Conservation (phyloP, 1,140 invertebrate species). For the Metaphire vulgaris region DNA sequence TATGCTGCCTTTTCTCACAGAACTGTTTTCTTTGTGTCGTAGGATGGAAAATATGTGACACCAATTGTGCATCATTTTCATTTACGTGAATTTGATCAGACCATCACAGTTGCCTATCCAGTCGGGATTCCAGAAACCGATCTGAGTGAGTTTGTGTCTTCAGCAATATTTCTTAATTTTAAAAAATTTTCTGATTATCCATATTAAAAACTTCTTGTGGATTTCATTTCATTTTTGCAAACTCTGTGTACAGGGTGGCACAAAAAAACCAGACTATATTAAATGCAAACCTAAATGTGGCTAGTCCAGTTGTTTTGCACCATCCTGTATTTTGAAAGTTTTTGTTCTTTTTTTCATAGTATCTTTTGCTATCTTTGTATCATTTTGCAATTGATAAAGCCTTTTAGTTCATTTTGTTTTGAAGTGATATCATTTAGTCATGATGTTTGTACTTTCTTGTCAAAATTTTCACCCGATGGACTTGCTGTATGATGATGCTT, state of each 20-base stretch:
- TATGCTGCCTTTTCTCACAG: too few relatives aligned
- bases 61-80: conserved; percentile 63
- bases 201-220: conserved; percentile 32
- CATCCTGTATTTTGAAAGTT: neutral
- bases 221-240: conserved; percentile 31
- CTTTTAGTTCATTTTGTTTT: too few relatives aligned
- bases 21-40: too few relatives aligned
- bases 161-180: conserved; percentile 2
- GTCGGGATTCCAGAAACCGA: conserved; percentile 53
- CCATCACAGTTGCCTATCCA: conserved; percentile 66
- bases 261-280: too few relatives aligned
- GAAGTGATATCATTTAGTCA: too few relatives aligned
- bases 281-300: too few relatives aligned
- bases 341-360: neutral
- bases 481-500: too few relatives aligned
- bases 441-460: too few relatives aligned
- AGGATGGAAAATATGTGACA: conserved; percentile 42
- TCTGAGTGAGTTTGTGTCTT: conserved; percentile 55
- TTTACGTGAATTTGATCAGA: conserved; percentile 63
- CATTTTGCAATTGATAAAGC: too few relatives aligned
- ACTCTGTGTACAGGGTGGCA: too few relatives aligned
- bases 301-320: neutral
- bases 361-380: neutral
- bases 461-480: too few relatives aligned
- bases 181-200: conserved; percentile 32